phyloP scores from a whole-genome alignment of 2,113 vertebrate species.

The Strix uralensis region DNA sequence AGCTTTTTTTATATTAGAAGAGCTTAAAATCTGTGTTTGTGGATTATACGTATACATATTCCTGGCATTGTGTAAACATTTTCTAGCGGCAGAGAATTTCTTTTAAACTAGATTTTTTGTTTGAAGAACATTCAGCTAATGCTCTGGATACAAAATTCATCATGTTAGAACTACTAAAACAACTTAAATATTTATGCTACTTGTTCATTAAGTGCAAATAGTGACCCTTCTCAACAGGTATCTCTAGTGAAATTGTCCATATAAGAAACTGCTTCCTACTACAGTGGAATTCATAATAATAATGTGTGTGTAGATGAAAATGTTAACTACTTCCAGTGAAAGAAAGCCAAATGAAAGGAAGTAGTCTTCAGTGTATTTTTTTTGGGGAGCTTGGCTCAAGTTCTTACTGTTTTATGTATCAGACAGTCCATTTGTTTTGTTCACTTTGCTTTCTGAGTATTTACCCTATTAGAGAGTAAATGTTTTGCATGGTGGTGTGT shows the following conservation, averaged over 20 bases:
- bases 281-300: background rate
- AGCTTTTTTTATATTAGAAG: background rate
- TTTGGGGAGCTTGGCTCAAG: background rate
- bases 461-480: background rate
- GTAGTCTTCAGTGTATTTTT: background rate
- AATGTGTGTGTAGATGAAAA: background rate
- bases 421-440: background rate
- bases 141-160: background rate
- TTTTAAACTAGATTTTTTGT: slow-evolving; percentile 10
- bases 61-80: background rate
- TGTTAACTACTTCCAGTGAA: background rate
- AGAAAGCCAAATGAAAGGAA: background rate
- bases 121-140: background rate
- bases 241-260: background rate
- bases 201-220: background rate
- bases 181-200: background rate
- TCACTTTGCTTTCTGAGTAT: background rate
- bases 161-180: background rate
- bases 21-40: background rate
- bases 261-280: background rate
- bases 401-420: background rate
- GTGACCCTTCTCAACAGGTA: background rate
- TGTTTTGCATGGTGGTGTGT: background rate
- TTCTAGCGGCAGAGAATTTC: background rate
- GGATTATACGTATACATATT: background rate